Conservation (phyloP, 2,888 invertebrate species). For the Platynereis dumerilii region DNA sequence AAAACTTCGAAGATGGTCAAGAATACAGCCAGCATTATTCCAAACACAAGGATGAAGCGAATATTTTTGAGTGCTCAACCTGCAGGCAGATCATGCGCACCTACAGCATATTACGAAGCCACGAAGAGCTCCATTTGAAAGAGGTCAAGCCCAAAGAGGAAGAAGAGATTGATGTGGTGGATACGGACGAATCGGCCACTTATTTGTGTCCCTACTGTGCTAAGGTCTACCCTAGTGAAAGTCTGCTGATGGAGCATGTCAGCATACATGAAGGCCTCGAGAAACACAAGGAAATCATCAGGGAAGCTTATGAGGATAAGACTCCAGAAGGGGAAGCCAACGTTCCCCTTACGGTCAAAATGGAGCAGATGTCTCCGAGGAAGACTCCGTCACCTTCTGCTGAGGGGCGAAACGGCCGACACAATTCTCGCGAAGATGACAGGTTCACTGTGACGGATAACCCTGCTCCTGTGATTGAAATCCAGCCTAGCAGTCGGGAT, state of each 20-base stretch:
- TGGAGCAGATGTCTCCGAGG: neutral
- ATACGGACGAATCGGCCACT: neutral
- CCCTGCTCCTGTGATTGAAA: conserved; percentile 18
- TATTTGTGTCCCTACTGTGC: conserved; percentile 18
- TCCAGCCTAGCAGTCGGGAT: conserved; percentile 1
- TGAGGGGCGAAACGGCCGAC: neutral
- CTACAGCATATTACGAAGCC: conserved; percentile 24
- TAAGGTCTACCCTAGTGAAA: neutral
- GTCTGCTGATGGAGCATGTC: conserved; percentile 22
- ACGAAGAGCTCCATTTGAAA: conserved; percentile 30
- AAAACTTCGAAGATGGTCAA: conserved; percentile 33
- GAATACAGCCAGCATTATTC: conserved; percentile 34
- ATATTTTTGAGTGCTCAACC: conserved; percentile 36
- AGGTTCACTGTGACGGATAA: conserved; percentile 27
- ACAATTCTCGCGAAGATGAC: neutral
- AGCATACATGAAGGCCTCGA: conserved; percentile 12
- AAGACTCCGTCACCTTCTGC: neutral
- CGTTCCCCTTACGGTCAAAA: neutral
- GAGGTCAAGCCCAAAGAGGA: conserved; percentile 4
- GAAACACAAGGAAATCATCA: neutral
- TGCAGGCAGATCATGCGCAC: conserved; percentile 34
- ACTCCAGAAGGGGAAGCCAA: neutral
- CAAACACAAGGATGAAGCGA: conserved; percentile 25
- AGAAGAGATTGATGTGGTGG: neutral
- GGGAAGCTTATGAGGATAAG: neutral